A percentile compares a stretch with the other conserved stretches of the same genome.
Evolutionary conservation across 2,113 vertebrate genomes (phyloP).

Genomic region (Ancistrus triradiatus): DNA sequence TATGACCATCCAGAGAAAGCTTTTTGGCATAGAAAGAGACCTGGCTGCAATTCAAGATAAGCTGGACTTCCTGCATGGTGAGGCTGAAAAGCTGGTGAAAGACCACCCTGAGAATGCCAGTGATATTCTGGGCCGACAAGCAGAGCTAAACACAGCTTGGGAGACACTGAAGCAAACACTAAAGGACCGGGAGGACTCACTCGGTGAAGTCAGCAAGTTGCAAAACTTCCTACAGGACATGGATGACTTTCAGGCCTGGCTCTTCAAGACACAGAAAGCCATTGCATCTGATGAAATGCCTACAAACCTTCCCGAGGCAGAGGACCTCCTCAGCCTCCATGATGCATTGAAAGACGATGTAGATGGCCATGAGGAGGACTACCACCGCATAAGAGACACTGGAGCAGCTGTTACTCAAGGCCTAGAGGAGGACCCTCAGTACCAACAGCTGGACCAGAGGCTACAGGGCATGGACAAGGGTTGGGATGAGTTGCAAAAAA

Average conservation of each 20-base stretch:
- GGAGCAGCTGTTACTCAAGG: slow-evolving; percentile 73
- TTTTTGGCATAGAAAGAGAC: slow-evolving; percentile 88
- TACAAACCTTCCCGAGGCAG: slow-evolving; percentile 75
- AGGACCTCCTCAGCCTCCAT: slow-evolving; percentile 80
- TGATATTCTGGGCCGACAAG: slow-evolving; percentile 66
- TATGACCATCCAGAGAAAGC: slow-evolving; percentile 89
- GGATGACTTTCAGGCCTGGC: slow-evolving; percentile 92
- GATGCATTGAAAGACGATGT: slow-evolving; percentile 71
- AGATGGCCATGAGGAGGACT: slow-evolving; percentile 72
- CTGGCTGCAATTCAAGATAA: slow-evolving; percentile 77
- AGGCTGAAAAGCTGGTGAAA: slow-evolving; percentile 70
- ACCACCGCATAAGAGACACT: slow-evolving; percentile 62
- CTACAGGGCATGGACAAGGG: slow-evolving; percentile 77
- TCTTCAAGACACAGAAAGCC: slow-evolving; percentile 84
- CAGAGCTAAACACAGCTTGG: slow-evolving; percentile 69
- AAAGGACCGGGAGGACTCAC: slow-evolving; percentile 73
- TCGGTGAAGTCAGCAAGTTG: slow-evolving; percentile 91
- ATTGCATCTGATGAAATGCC: slow-evolving; percentile 85
- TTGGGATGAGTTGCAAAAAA: slow-evolving; percentile 82
- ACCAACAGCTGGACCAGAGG: slow-evolving; percentile 81
- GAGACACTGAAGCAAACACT: slow-evolving; percentile 75
- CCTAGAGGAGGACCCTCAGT: slow-evolving; percentile 82
- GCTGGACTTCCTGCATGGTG: slow-evolving; percentile 68
- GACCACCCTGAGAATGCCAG: slow-evolving; percentile 77
- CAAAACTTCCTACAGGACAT: slow-evolving; percentile 89